phyloP scores from a whole-genome alignment of 2,888 invertebrate species.

The Andrena trimmerana region DNA sequence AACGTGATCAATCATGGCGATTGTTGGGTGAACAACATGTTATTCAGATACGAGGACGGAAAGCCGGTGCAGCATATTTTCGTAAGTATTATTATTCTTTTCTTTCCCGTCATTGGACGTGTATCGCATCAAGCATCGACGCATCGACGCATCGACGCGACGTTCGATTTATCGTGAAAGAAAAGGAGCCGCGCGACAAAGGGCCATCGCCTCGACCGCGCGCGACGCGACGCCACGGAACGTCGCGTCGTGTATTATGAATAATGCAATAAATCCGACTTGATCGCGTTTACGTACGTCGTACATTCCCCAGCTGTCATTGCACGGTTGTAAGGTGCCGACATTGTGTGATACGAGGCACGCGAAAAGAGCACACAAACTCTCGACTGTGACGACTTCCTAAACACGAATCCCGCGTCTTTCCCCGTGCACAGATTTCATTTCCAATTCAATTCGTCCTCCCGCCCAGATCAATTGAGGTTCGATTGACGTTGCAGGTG shows the following conservation, averaged over 20 bases:
- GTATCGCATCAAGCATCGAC: no score
- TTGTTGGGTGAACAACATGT: slow-evolving; percentile 82
- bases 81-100: slow-evolving; percentile 69
- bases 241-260: slow-evolving; percentile 71
- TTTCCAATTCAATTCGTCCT: slow-evolving; percentile 76
- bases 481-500: slow-evolving; percentile 81
- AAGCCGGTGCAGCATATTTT: slow-evolving; percentile 78
- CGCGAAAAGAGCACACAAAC: slow-evolving; percentile 18
- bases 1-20: slow-evolving; percentile 82
- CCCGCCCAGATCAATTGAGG: slow-evolving; percentile 36
- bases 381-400: slow-evolving; percentile 73
- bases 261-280: slow-evolving; percentile 78
- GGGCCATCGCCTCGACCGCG: background rate
- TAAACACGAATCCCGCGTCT: slow-evolving; percentile 73
- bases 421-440: slow-evolving; percentile 67
- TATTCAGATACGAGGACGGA: slow-evolving; percentile 78
- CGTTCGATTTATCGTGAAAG: background rate
- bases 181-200: background rate
- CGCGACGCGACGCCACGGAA: background rate
- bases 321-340: slow-evolving; percentile 1
- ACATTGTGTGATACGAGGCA: background rate
- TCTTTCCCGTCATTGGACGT: background rate
- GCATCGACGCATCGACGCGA: background rate
- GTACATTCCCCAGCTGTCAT: slow-evolving; percentile 57
- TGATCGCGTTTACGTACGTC: slow-evolving; percentile 63